Percentiles rank a stretch among this genome's conserved stretches.
phyloP scores from a whole-genome alignment of 1,140 invertebrate species.

The Atta texana region DNA sequence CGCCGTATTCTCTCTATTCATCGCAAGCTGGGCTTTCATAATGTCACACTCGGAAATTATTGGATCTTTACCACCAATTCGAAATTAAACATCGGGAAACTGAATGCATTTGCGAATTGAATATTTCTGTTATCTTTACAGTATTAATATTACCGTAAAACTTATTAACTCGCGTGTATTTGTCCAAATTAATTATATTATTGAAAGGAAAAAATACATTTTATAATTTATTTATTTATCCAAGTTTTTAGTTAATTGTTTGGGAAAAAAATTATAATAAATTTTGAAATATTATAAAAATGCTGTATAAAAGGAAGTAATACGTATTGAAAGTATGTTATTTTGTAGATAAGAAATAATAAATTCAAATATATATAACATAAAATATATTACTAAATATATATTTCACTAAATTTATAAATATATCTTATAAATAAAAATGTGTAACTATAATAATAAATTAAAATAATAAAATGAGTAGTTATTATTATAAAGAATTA shows the following conservation, averaged over 20 bases:
- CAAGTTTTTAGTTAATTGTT: neutral
- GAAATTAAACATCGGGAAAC: neutral
- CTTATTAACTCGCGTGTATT: neutral
- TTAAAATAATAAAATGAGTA: neutral
- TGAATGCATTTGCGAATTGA: neutral
- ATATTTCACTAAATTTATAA: neutral
- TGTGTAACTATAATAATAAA: neutral
- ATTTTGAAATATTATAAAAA: neutral
- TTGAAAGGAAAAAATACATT: neutral
- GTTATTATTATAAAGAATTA: conserved; percentile 20
- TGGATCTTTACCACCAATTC: conserved; percentile 11
- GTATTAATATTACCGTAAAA: neutral
- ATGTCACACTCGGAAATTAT: conserved; percentile 29
- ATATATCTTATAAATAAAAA: neutral
- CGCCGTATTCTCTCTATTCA: conserved; percentile 28
- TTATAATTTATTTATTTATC: neutral
- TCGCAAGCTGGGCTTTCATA: conserved; percentile 7
- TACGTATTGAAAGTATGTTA: too few relatives aligned
- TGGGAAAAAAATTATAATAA: neutral
- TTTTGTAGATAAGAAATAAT: conserved; percentile 2
- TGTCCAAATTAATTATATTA: neutral
- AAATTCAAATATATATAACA: too few relatives aligned
- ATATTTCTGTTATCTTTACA: neutral
- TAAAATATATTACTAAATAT: neutral
- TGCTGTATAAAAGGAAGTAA: neutral